These are phyloP conservation scores for Semotilus atromaculatus DNA, from an alignment of 2,797 vertebrate species.

Conservation along the genomic window DNA sequence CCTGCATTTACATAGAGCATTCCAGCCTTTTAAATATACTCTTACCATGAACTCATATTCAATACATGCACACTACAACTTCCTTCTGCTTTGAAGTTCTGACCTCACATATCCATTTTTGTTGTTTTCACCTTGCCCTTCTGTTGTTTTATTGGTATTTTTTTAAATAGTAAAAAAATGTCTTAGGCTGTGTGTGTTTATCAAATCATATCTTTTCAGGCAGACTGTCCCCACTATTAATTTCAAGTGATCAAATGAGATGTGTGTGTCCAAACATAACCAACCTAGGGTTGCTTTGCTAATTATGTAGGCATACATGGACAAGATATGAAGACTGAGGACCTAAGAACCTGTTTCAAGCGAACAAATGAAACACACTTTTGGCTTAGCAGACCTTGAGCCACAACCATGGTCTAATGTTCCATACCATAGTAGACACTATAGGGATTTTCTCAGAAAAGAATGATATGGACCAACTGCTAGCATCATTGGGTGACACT, in stretches of 20 bases:
- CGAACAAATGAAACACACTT: neutral
- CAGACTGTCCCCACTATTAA: neutral
- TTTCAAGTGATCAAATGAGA: neutral
- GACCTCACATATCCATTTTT: neutral
- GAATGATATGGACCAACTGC: slow-evolving; percentile 9
- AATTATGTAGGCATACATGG: neutral
- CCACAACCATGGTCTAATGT: neutral
- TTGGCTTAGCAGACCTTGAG: neutral
- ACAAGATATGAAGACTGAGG: too few relatives aligned
- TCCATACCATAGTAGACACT: neutral
- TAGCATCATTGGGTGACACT: slow-evolving; percentile 7
- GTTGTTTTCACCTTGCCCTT: neutral
- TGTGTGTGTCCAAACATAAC: neutral
- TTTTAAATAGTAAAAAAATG: neutral
- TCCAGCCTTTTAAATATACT: neutral
- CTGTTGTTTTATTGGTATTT: neutral
- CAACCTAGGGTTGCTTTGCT: neutral
- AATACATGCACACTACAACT: neutral
- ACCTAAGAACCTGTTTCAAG: neutral
- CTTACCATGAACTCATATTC: neutral
- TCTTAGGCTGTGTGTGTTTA: neutral
- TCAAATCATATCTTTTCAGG: neutral
- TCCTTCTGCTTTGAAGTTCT: neutral
- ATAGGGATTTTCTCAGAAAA: slow-evolving; percentile 1
- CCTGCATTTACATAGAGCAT: neutral